phyloP scores from a whole-genome alignment of 2,888 invertebrate species.

The Netelia melanura region DNA sequence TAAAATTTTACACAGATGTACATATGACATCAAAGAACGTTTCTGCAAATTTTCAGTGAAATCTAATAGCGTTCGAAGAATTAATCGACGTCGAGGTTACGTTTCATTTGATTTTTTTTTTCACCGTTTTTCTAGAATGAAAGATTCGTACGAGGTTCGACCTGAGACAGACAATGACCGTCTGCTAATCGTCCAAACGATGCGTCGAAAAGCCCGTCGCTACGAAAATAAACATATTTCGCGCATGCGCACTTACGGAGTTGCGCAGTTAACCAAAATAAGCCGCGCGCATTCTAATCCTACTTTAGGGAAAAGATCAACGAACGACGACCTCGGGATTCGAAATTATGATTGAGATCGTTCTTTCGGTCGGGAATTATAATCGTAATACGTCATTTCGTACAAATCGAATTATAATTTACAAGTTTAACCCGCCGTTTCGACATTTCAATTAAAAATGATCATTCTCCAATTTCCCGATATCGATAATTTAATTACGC shows the following conservation, averaged over 20 bases:
- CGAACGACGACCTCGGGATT: background rate
- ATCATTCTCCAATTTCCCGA: too few species aligned
- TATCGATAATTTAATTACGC: too few species aligned
- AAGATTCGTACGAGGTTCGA: conserved; percentile 3
- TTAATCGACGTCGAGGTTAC: background rate
- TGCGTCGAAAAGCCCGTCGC: background rate
- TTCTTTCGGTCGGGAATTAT: too few species aligned
- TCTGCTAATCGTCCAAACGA: conserved; percentile 38
- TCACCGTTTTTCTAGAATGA: background rate
- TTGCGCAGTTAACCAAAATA: conserved; percentile 3
- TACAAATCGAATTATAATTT: too few species aligned
- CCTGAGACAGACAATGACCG: conserved; percentile 28
- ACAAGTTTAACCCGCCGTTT: too few species aligned
- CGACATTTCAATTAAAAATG: too few species aligned
- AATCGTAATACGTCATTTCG: too few species aligned
- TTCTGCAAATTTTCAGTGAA: too few species aligned
- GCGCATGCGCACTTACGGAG: background rate
- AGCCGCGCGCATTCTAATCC: conserved; percentile 20
- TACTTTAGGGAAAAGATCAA: conserved; percentile 18
- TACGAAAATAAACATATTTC: conserved; percentile 38
- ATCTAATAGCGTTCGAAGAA: background rate
- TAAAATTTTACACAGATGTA: too few species aligned
- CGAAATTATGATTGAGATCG: too few species aligned
- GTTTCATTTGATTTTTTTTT: conserved; percentile 6
- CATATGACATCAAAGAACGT: too few species aligned